Conservation (phyloP, 2,797 vertebrate genomes). For the Ctenosaura bakeri region DNA sequence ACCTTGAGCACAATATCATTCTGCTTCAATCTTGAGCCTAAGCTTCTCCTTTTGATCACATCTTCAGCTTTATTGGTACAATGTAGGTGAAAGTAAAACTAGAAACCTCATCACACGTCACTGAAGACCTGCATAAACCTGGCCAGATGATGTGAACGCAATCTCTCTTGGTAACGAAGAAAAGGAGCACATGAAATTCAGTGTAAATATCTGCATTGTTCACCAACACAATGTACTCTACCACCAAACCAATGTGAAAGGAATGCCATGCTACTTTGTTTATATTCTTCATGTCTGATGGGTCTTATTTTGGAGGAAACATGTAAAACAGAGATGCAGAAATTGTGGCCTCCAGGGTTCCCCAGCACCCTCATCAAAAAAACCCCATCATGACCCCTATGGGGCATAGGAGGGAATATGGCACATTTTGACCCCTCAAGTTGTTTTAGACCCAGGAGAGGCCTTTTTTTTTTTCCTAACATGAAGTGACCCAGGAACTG, state of each 20-base stretch:
- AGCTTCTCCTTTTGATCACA: constrained; percentile 46
- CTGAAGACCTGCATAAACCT: constrained; percentile 24
- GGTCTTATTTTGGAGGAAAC: not conserved
- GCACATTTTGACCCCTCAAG: too few relatives aligned
- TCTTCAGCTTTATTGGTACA: constrained; percentile 30
- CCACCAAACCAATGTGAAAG: not conserved
- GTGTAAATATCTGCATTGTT: not conserved
- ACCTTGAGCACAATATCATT: constrained; percentile 25
- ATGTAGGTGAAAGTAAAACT: constrained; percentile 29
- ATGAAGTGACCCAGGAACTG: too few relatives aligned
- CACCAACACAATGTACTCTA: not conserved
- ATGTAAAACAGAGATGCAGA: not conserved
- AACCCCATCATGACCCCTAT: too few relatives aligned
- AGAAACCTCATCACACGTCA: not conserved
- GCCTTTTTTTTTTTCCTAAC: too few relatives aligned
- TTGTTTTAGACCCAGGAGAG: too few relatives aligned
- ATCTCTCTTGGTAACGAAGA: not conserved
- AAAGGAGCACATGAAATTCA: constrained; percentile 6
- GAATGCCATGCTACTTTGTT: not conserved
- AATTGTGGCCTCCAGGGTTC: too few relatives aligned
- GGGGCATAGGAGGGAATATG: too few relatives aligned
- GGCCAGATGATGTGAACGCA: not conserved
- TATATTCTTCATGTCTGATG: not conserved
- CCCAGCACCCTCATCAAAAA: too few relatives aligned
- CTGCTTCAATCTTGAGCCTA: constrained; percentile 32